Conservation (phyloP, 2,888 invertebrate genomes). For the Morpho helenor region DNA sequence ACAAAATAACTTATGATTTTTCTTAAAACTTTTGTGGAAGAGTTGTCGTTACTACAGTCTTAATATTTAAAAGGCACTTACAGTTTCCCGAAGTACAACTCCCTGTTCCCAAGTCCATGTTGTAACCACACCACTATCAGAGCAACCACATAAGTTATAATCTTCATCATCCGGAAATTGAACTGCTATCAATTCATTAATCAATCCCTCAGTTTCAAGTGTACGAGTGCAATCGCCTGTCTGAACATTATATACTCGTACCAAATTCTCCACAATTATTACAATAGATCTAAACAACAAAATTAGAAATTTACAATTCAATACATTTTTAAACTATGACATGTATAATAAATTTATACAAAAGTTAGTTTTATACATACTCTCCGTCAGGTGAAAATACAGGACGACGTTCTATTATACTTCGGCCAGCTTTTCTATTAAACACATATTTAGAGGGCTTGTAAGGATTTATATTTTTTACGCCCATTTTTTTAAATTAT, state of each 20-base stretch:
- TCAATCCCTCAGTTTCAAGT: slow-evolving; percentile 56
- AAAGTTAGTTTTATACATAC: slow-evolving; percentile 42
- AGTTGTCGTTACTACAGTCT: too few relatives aligned
- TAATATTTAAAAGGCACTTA: slow-evolving; percentile 33
- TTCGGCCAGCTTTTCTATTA: slow-evolving; percentile 67
- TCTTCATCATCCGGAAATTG: slow-evolving; percentile 62
- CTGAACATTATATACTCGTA: slow-evolving; percentile 64
- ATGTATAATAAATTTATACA: not conserved
- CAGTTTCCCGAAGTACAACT: slow-evolving; percentile 64
- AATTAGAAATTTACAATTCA: not conserved
- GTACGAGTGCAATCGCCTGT: slow-evolving; percentile 64
- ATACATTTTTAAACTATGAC: not conserved
- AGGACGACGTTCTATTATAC: slow-evolving; percentile 65
- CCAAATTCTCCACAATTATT: slow-evolving; percentile 65
- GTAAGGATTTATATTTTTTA: slow-evolving; percentile 36
- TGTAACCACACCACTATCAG: slow-evolving; percentile 54
- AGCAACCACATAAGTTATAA: slow-evolving; percentile 66
- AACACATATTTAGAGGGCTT: slow-evolving; percentile 47
- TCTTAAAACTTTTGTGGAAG: too few relatives aligned
- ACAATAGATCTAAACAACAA: slow-evolving; percentile 51
- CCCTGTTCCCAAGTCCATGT: slow-evolving; percentile 74
- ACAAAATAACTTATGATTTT: too few relatives aligned
- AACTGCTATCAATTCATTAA: slow-evolving; percentile 53
- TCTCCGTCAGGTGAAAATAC: slow-evolving; percentile 72
- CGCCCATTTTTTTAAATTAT: slow-evolving; percentile 47